Percentiles rank a stretch among this genome's conserved stretches.
Evolutionary conservation across 2,888 invertebrate species (phyloP).

Genomic region (Monochamus alternatus): DNA sequence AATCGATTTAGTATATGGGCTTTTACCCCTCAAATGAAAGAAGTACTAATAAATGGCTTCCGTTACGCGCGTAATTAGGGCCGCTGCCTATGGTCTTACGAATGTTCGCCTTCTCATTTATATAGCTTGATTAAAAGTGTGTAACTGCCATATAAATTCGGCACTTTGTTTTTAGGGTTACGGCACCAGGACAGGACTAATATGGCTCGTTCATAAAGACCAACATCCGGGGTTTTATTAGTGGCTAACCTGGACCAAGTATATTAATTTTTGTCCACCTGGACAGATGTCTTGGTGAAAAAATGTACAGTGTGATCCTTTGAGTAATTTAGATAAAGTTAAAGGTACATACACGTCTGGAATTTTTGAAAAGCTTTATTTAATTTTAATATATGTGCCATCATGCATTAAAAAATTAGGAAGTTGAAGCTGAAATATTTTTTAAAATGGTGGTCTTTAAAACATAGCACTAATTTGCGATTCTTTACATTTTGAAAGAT

Average conservation of each 20-base stretch:
- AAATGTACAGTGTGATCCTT: too few relatives aligned
- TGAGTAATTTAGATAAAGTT: too few relatives aligned
- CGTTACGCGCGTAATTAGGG: constrained; percentile 6
- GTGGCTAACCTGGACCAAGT: background rate
- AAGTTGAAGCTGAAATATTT: too few relatives aligned
- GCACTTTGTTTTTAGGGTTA: background rate
- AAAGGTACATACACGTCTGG: too few relatives aligned
- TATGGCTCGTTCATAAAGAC: background rate
- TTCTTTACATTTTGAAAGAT: too few relatives aligned
- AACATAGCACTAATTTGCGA: too few relatives aligned
- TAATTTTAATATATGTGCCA: too few relatives aligned
- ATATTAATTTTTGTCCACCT: background rate
- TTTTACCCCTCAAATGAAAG: background rate
- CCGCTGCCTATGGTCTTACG: background rate
- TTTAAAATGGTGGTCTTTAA: too few relatives aligned
- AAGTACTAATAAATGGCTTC: constrained; percentile 24
- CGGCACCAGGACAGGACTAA: background rate
- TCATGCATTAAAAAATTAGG: too few relatives aligned
- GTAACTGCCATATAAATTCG: constrained; percentile 5
- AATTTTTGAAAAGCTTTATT: too few relatives aligned
- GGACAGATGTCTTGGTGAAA: background rate
- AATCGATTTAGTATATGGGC: constrained; percentile 36
- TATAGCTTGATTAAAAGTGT: constrained; percentile 1
- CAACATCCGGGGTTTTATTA: background rate
- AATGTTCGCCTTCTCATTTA: constrained; percentile 4